Base-by-base conservation (phyloP, 2,888 invertebrate genomes). In the Sminthurides aquaticus region DNA sequence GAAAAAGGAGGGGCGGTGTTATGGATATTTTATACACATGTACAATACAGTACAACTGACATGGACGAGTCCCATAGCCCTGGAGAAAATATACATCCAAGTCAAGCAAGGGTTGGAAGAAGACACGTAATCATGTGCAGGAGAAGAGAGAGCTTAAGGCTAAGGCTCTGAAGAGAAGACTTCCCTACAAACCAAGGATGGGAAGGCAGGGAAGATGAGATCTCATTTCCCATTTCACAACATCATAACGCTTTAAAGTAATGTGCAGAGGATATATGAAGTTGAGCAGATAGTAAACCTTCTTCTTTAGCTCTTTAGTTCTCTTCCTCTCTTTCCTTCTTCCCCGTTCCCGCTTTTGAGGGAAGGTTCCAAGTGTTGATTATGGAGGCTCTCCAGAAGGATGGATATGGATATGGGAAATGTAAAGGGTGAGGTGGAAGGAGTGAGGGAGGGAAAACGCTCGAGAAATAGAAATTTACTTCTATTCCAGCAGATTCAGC, bases 171-270 rank as follows among this genome's bases (percentile, higher is more conserved):
- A 18, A 43, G 43, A 43, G 43, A 43, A 43, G 43, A 8, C 18
- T 43, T 18, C 8, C 18, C 18, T 34, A 34, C 43, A 15, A 34
- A 34, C 5, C 43, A 34, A 15, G 8, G 26, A 57, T 25, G 25
- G 24, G 22, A 15, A 57, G 5, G 52, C 5, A 20, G 18, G 20
- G 22, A 22, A 52, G 52, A 52, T 52, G 52, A 22, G 52, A 52
- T 52, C 52, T 52, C 52, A 52, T 52, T 52, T 52, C 52, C 52
- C 52, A 52, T 52, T 52, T 52, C 52, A 52, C 52, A 52, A 52
- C 52, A 22, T 22, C 52, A 52, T 52, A 52, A 52, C 52, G 20
- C 52, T 52, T 52, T 52, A 52, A 52, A 52, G 52, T 52, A 52
- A 52, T 52, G 52, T 15, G 22, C 52, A 52, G 43, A 34, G 43